Evolutionary conservation across 2,888 invertebrate genomes (phyloP), one percentile per base, ranked within the genome.

Genomic region (Hypercompe scribonia): DNA sequence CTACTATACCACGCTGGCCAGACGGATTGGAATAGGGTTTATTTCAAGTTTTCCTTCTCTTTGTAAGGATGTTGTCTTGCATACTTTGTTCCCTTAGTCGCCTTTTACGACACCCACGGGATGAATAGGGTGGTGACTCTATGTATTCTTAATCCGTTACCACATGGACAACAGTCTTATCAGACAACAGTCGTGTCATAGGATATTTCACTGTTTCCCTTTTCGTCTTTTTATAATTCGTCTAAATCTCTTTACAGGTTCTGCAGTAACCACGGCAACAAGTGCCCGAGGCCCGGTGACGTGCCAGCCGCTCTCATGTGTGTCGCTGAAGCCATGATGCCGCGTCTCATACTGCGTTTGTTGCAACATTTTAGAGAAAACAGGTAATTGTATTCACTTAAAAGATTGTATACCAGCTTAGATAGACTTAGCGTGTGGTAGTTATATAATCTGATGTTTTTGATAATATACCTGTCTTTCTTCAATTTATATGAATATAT

Each of bases 311-410:
- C 99, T 91, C 96, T 99, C 78, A 97, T 99, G 96, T 98, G 98
- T 87, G 98, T 99, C 64, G 98, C 99, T 0, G 98, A 99, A 89
- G 98, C 98, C 74, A 98, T 99, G 97, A 98, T 99, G 98, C 99
- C 99, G 63, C 96, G 98, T 82, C 97, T 99, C 82, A 97, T 99
- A 83, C 96, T 98, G 76, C 96, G 99, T 73, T 96, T 99, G 77
- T 96, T 99, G 84, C 98, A 98, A 90, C 98, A 99, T 92, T 97
- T 99, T 86, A 96, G 99, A 83, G 98, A 99, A 90, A 97, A 98
- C 93, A 97, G 97, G 97, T 97, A 54, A 21, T 31, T 42, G 33
- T 70, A 69, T 13, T 28, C 15, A 34, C 31, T 28, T 2, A 31
- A 18, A 61, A 61, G 15, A 61, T 31, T 31, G 8, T 31, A 28